These are phyloP conservation scores for Orbicella faveolata DNA, from an alignment of 64 coral and sea anemone genomes.

Conservation along the genomic window DNA sequence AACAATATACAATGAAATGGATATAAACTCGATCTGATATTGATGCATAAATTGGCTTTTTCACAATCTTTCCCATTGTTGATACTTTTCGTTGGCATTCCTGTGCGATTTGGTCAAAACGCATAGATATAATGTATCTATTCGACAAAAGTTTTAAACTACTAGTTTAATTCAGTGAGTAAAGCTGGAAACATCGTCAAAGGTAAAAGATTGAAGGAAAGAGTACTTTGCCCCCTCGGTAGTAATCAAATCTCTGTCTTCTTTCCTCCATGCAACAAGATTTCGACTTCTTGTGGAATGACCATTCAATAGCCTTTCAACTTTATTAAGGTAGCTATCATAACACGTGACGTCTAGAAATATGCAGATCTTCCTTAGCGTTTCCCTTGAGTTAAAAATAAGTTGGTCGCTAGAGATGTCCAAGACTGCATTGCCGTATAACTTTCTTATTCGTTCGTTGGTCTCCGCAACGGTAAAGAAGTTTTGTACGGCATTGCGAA, in stretches of 20 bases:
- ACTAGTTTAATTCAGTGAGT: too few relatives aligned
- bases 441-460: background rate
- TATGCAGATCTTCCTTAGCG: background rate
- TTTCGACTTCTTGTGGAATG: background rate
- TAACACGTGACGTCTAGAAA: background rate
- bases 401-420: background rate
- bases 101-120: too few relatives aligned
- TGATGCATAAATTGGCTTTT: too few relatives aligned
- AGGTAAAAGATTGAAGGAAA: constrained; percentile 15
- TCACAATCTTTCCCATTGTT: too few relatives aligned
- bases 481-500: background rate
- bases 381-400: background rate
- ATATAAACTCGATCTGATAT: too few relatives aligned
- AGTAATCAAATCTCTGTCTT: background rate
- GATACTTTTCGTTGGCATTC: too few relatives aligned
- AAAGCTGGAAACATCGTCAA: background rate
- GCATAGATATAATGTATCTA: too few relatives aligned
- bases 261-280: background rate
- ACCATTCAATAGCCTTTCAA: background rate
- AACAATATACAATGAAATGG: too few relatives aligned
- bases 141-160: too few relatives aligned
- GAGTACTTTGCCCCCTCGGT: background rate
- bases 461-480: constrained; percentile 1
- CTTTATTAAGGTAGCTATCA: background rate
- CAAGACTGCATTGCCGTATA: constrained; percentile 13